Conservation (phyloP, 2,113 vertebrate species). For the Hydrolagus affinis region DNA sequence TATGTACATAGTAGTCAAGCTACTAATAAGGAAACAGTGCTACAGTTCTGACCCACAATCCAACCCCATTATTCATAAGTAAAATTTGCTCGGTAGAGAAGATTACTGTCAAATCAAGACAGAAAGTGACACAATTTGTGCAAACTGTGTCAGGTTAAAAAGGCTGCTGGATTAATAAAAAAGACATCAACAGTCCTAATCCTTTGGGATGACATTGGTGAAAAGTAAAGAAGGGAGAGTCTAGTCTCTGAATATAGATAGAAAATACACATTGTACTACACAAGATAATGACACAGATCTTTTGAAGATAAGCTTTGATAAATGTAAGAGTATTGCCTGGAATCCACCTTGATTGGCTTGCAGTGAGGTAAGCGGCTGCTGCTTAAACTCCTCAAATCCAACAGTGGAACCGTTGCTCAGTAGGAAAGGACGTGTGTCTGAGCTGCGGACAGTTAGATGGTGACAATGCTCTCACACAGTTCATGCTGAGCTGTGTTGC, state of each 20-base stretch:
- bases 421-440: no score
- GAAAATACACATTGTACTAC: not conserved
- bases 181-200: slow-evolving; percentile 11
- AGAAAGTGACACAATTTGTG: not conserved
- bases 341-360: no score
- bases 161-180: slow-evolving; percentile 9
- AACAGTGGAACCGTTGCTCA: no score
- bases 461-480: no score
- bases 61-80: slow-evolving; percentile 1
- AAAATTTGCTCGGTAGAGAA: slow-evolving; percentile 1
- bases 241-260: not conserved
- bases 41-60: not conserved
- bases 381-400: no score
- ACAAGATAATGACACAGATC: not conserved
- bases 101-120: slow-evolving; percentile 5
- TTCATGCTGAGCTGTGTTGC: no score
- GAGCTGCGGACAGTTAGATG: no score
- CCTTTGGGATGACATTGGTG: not conserved
- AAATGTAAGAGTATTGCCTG: no score
- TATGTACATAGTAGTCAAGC: not conserved
- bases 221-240: not conserved
- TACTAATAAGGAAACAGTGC: slow-evolving; percentile 14
- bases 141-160: not conserved
- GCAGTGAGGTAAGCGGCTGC: no score
- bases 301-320: not conserved